Evolutionary conservation across 1,140 invertebrate species (phyloP).

Genomic region (Drosophila jambulina): DNA sequence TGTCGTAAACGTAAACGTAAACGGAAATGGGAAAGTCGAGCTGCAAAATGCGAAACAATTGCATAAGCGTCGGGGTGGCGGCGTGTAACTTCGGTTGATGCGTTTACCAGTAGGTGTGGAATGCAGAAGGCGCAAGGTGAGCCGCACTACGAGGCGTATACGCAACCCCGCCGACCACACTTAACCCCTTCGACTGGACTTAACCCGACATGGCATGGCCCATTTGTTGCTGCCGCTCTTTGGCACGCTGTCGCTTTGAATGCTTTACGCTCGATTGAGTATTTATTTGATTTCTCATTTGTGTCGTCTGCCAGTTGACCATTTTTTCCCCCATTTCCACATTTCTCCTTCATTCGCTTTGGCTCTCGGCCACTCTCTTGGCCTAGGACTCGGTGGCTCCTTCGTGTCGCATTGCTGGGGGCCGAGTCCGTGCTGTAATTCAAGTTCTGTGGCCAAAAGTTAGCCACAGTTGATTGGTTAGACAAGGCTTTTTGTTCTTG

Average conservation of each 20-base stretch:
- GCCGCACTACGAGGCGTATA: slow-evolving; percentile 47
- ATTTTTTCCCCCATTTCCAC: slow-evolving; percentile 29
- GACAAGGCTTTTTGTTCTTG: slow-evolving; percentile 49
- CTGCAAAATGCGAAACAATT: slow-evolving; percentile 47
- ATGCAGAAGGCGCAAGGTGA: slow-evolving; percentile 47
- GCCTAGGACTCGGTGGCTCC: slow-evolving; percentile 15
- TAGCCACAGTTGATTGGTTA: slow-evolving; percentile 82
- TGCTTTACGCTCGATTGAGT: slow-evolving; percentile 81
- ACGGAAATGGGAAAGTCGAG: slow-evolving; percentile 19
- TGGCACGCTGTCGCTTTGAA: slow-evolving; percentile 66
- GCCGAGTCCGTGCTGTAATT: slow-evolving; percentile 58
- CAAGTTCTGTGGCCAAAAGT: slow-evolving; percentile 80
- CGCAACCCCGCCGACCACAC: slow-evolving; percentile 39
- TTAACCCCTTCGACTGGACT: slow-evolving; percentile 42
- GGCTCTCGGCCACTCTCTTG: slow-evolving; percentile 5
- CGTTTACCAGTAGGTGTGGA: slow-evolving; percentile 28
- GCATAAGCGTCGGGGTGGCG: slow-evolving; percentile 3
- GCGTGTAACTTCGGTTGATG: slow-evolving; percentile 26
- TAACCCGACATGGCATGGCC: slow-evolving; percentile 42
- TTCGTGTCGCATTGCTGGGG: slow-evolving; percentile 42
- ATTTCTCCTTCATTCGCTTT: slow-evolving; percentile 7
- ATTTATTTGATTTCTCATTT: slow-evolving; percentile 84
- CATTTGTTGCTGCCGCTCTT: slow-evolving; percentile 65
- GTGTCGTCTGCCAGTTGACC: slow-evolving; percentile 69
- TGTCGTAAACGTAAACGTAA: slow-evolving; percentile 37